Base-by-base conservation (phyloP, 1,140 invertebrate genomes). In the Lasioglossum albipes region DNA sequence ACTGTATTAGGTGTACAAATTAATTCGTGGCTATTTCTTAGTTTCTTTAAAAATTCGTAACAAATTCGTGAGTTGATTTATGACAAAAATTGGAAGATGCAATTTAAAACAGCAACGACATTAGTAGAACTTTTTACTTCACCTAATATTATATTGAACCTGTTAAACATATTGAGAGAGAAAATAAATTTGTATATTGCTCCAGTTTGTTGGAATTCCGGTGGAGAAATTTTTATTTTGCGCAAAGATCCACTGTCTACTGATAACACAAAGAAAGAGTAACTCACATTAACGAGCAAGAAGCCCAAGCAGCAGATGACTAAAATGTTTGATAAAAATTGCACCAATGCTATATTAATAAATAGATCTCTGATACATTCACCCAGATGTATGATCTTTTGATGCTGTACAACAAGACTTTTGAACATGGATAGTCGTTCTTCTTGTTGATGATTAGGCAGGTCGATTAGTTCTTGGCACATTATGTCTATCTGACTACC, bases 231-330 rank as follows among this genome's bases (percentile, higher is more conserved):
- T 27, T 27, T 27, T 27, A 27, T 27, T 27, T 27, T 27, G 27
- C 27, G n/a, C n/a, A n/a, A n/a, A n/a, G n/a, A n/a, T n/a, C n/a
- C n/a, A n/a, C n/a, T n/a, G n/a, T n/a, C n/a, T n/a, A n/a, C n/a
- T n/a, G n/a, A n/a, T n/a, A n/a, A 20, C 52, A 57, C 7, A 7
- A 12, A 52, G 20, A 57, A 18, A 16, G 16, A n/a, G 3, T 18
- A 18, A 72, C 77, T 73, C 7, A 79, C 77, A 7, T n/a, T 9
- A 7, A 36, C 36, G 0, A 79, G 16, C 20, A 73, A n/a, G 18
- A 79, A 79, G n/a, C 77, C 62, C 45, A 72, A 27, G 7, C 73
- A 73, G 36, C 77, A 79, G 10, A 79, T 79, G 2, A 72, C 70
- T 36, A 73, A n/a, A 62, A 72, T 79, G 27, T 73, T 79, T 16